These are phyloP conservation scores for Alethe diademata DNA, from an alignment of 2,113 vertebrate species.

Conservation along the genomic window DNA sequence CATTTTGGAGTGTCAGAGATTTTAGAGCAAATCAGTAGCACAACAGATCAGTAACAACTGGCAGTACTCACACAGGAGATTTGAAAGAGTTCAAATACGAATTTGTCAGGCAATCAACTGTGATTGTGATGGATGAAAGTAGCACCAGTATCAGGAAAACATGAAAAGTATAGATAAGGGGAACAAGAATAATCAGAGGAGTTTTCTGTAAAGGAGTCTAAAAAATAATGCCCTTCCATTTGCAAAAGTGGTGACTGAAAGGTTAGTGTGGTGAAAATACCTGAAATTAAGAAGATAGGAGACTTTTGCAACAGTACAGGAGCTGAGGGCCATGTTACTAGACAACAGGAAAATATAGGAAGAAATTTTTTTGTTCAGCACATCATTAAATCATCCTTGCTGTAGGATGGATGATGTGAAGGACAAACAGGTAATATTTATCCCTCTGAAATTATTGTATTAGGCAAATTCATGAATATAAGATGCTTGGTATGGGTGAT, in stretches of 20 bases:
- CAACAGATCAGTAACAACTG: background rate
- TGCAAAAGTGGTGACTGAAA: background rate
- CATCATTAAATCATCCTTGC: background rate
- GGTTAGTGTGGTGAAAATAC: background rate
- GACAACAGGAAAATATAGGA: background rate
- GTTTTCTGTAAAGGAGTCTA: background rate
- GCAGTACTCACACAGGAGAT: background rate
- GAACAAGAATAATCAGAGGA: background rate
- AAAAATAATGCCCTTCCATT: background rate
- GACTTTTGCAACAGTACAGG: background rate
- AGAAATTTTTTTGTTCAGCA: background rate
- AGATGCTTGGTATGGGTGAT: background rate
- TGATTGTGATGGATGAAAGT: background rate
- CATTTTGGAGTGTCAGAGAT: background rate
- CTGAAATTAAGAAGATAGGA: background rate
- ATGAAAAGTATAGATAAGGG: background rate
- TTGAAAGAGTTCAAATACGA: background rate
- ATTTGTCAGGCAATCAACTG: background rate
- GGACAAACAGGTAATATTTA: background rate
- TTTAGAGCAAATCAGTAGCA: background rate
- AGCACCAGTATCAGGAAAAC: background rate
- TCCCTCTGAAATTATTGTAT: background rate
- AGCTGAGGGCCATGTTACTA: background rate
- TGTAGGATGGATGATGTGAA: background rate
- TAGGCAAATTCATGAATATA: background rate